Base-by-base conservation (phyloP, 2,797 vertebrate genomes). In the Merluccius polli region DNA sequence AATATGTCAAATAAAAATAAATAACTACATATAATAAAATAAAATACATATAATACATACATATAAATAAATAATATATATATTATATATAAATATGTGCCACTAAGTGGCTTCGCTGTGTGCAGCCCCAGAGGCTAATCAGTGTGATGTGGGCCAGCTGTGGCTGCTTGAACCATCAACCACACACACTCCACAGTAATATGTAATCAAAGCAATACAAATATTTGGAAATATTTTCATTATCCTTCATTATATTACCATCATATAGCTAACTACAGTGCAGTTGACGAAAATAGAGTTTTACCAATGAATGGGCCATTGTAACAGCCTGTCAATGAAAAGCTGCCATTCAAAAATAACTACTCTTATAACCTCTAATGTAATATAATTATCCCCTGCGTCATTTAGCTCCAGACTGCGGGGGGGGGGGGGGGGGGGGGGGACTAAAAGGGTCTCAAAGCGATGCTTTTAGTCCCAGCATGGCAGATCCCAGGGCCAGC, bases 401-500 rank as follows among this genome's bases (percentile, higher is more conserved):
- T 59, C 52, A 59, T 24, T 24, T n/a, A 59, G 52, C 52, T 59
- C 21, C 21, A 59, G 21, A 59, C 52, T 59, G 9, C 52, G 24
- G 52, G n/a, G n/a, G n/a, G n/a, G n/a, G n/a, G n/a, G n/a, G n/a
- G n/a, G 44, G 12, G 8, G 16, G 65, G 0, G 65, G 9, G 65
- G 73, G 77, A 78, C 81, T 52, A 15, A 71, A 69, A 71, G 67
- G 77, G 85, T 75, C 78, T 86, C 83, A 88, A 84, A 87, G 86
- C 77, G 18, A 73, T 44, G 76, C 80, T 83, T 84, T 82, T 44
- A 82, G 73, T 83, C 84, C 84, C 85, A 85, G 74, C 77, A 59
- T 88, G 85, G 88, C 89, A 84, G 83, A 75, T 70, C 27, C 78
- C 63, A 27, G 75, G 90, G 81, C 89, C 88, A 89, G 83, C 85